Evolutionary conservation across 2,113 vertebrate genomes (phyloP), one percentile per base, ranked within the genome.

Genomic region (Smithornis capensis): DNA sequence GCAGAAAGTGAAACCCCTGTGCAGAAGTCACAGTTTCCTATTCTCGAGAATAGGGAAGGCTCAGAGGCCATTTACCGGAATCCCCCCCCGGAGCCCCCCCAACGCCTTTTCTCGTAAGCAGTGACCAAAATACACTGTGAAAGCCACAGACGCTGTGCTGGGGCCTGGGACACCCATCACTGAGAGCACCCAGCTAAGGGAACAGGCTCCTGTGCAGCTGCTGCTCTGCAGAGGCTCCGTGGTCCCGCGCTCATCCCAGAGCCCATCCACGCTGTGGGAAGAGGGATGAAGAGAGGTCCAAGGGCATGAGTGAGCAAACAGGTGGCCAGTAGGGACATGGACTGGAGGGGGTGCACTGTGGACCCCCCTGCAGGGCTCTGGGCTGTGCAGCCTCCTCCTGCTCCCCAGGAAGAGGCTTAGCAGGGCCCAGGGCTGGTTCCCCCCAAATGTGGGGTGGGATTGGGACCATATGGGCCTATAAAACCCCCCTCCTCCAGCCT

Each of bases 21-120:
- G 62, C 74, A 96, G 95, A 96, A 96, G 92, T 89, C 53, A 7
- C 42, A 14, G 92, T 95, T 97, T 97, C 97, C 96, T 94, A 65
- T 96, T 97, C 94, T 92, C 2, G 2, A 97, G 95, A 97, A 97
- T 95, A 89, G 83, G 96, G 96, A 97, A 97, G 96, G 80, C 71
- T 90, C 13, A 0, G 40, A 28, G 93, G 87, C 89, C 60, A 29
- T n/a, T 97, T 97, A 97, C 95, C 10, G 83, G 91, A 96, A 97
- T 76, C 75, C 87, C 76, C 76, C 81, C 55, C 73, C 23, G 4
- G 73, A 17, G 49, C 64, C 75, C 82, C 57, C 40, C 37, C 45
- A 4, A 12, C 0, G 33, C 75, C 92, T 77, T 59, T 97, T 97
- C 97, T 96, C 95, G 96, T 97, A 97, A 97, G 75, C 65, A 37